Conservation (phyloP, 2,113 vertebrate genomes). For the Mohoua ochrocephala region DNA sequence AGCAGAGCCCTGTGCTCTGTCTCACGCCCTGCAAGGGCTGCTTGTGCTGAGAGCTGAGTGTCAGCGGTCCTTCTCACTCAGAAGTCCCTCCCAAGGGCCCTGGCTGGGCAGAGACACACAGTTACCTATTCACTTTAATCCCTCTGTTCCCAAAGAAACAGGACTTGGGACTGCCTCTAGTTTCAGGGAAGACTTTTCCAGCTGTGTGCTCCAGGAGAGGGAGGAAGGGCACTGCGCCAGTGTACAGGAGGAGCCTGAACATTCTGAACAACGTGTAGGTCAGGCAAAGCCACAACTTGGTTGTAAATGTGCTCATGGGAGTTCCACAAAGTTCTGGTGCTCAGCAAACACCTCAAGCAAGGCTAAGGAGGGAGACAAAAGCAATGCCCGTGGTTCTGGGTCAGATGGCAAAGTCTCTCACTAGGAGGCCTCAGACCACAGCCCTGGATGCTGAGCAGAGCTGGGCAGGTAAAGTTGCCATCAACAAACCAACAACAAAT, state of each 20-base stretch:
- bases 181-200: not conserved
- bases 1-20: not conserved
- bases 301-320: not conserved
- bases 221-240: not conserved
- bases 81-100: not conserved
- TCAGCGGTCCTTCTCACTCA: not conserved
- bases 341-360: not conserved
- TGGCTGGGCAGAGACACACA: not conserved
- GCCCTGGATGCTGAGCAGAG: not conserved
- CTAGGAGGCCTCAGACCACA: not conserved
- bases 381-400: not conserved
- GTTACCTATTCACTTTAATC: not conserved
- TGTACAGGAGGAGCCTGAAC: not conserved
- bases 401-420: not conserved
- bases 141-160: not conserved
- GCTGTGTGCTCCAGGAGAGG: accelerated
- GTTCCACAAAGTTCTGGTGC: not conserved
- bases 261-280: not conserved
- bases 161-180: not conserved
- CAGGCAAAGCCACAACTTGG: not conserved
- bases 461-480: not conserved
- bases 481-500: not conserved
- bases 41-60: not conserved
- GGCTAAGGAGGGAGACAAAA: not conserved
- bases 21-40: accelerated